Conservation (phyloP, 2,113 vertebrate genomes). For the Heteronetta atricapilla region DNA sequence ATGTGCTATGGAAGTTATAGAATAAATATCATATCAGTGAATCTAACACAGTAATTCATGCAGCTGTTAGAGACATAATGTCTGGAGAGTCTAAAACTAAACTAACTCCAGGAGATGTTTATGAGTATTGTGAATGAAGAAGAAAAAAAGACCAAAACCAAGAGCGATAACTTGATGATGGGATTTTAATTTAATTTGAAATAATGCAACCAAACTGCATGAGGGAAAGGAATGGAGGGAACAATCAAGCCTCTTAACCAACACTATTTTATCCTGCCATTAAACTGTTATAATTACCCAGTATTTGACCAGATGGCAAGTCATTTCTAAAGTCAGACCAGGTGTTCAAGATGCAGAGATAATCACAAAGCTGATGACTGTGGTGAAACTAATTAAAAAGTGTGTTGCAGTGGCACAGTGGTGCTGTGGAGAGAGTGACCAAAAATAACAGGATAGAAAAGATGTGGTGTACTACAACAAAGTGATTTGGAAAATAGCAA, state of each 20-base stretch:
- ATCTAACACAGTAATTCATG: neutral
- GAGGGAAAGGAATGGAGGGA: constrained; percentile 31
- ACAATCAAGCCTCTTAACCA: constrained; percentile 64
- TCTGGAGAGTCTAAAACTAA: constrained; percentile 23
- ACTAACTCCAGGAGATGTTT: constrained; percentile 7
- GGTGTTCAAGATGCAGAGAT: constrained; percentile 76
- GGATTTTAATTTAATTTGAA: constrained; percentile 70
- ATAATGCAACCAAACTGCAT: constrained; percentile 48
- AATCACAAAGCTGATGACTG: constrained; percentile 76
- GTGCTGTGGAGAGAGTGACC: constrained; percentile 30
- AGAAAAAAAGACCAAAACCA: neutral
- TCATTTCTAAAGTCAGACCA: constrained; percentile 76
- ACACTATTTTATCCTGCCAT: constrained; percentile 64
- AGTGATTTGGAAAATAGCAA: constrained; percentile 17
- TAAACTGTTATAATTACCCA: constrained; percentile 76
- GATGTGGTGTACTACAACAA: neutral
- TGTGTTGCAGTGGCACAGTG: constrained; percentile 31
- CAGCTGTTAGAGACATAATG: neutral
- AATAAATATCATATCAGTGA: constrained; percentile 16
- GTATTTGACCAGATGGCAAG: constrained; percentile 79
- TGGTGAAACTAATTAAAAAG: constrained; percentile 77
- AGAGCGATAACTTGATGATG: constrained; percentile 24
- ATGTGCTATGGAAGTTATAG: constrained; percentile 27
- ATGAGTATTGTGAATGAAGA: constrained; percentile 24
- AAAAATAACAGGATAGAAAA: constrained; percentile 31